phyloP scores from a whole-genome alignment of 2,888 invertebrate genomes.

The Corbicula japonica region DNA sequence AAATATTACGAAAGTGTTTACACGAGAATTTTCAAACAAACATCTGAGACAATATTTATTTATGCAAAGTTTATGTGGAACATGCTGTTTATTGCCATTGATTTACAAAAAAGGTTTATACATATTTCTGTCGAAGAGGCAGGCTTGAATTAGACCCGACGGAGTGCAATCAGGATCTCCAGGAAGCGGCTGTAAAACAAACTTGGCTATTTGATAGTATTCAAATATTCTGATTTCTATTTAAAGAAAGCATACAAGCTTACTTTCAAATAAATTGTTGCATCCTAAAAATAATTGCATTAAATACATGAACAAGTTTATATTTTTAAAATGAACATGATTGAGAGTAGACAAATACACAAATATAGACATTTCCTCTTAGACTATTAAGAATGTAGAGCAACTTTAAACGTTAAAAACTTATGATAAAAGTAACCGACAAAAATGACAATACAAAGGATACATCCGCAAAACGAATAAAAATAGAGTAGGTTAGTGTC shows the following conservation, averaged over 20 bases:
- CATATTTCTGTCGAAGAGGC: slow-evolving; percentile 56
- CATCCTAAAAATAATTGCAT: background rate
- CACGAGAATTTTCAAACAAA: slow-evolving; percentile 1
- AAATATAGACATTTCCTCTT: too few relatives aligned
- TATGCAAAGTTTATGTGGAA: too few relatives aligned
- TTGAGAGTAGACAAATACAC: too few relatives aligned
- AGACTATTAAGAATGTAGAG: too few relatives aligned
- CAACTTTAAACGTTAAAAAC: too few relatives aligned
- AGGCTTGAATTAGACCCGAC: slow-evolving; percentile 74
- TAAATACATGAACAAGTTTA: background rate
- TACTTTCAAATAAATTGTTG: background rate
- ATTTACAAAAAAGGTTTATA: slow-evolving; percentile 3
- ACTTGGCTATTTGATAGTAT: background rate
- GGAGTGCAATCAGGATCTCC: slow-evolving; percentile 73
- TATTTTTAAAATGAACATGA: too few relatives aligned
- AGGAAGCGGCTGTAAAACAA: slow-evolving; percentile 30
- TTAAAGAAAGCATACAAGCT: background rate
- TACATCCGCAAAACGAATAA: too few relatives aligned
- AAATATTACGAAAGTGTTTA: too few relatives aligned
- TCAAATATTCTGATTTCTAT: background rate
- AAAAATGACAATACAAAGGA: too few relatives aligned
- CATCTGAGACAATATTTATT: background rate
- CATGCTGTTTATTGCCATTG: background rate
- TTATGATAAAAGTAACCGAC: too few relatives aligned
- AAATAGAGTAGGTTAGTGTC: too few relatives aligned